Evolutionary conservation across 1,140 invertebrate genomes (phyloP).

Genomic region (Ostrea denselamellosa): DNA sequence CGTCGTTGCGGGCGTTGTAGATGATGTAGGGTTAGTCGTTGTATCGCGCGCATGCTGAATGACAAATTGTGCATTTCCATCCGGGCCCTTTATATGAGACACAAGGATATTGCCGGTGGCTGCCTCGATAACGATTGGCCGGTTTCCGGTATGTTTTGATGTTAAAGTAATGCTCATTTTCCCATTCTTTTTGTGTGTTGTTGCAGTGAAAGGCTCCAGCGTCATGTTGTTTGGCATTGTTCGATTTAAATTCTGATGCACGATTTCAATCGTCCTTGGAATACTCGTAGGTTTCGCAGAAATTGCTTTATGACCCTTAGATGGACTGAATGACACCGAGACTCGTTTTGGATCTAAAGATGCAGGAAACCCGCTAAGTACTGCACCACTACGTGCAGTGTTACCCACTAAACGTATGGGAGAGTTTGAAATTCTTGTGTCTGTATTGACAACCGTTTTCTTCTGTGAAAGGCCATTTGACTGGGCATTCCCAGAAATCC

Average conservation of each 20-base stretch:
- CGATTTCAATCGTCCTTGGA: slow-evolving; percentile 25
- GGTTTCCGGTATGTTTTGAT: slow-evolving; percentile 34
- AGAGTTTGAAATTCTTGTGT: not conserved
- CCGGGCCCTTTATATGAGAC: slow-evolving; percentile 29
- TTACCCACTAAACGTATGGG: not conserved
- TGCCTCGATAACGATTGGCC: slow-evolving; percentile 40
- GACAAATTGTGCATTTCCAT: slow-evolving; percentile 37
- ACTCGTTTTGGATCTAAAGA: slow-evolving; percentile 31
- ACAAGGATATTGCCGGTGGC: slow-evolving; percentile 16
- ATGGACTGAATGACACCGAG: slow-evolving; percentile 16
- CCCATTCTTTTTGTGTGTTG: slow-evolving; percentile 35
- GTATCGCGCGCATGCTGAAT: slow-evolving; percentile 3
- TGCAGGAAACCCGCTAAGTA: not conserved
- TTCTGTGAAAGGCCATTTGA: not conserved
- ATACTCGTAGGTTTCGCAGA: not conserved
- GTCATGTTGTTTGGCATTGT: slow-evolving; percentile 25
- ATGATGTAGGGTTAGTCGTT: not conserved
- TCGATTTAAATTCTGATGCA: slow-evolving; percentile 10
- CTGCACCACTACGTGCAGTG: not conserved
- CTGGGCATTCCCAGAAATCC: not conserved
- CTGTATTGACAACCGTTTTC: not conserved
- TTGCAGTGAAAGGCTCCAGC: not conserved
- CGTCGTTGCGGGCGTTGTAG: not conserved
- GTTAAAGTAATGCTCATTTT: slow-evolving; percentile 40
- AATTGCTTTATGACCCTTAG: not conserved